phyloP scores from a whole-genome alignment of 2,888 invertebrate genomes.

The Drosophila diplacantha region DNA sequence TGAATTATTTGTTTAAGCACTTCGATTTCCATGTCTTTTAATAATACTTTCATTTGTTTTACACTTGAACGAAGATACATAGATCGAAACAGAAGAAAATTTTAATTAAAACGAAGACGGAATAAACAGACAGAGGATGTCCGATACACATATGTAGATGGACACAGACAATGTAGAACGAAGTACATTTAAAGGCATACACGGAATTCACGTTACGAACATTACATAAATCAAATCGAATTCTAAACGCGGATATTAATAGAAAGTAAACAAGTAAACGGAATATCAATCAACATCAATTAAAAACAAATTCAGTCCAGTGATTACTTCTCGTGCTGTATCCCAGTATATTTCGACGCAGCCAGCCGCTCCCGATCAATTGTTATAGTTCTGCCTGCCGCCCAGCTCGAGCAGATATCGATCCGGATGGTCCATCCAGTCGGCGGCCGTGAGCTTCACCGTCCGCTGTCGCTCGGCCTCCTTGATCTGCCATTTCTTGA shows the following conservation, averaged over 20 bases:
- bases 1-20: constrained; percentile 43
- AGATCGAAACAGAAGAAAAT: constrained; percentile 26
- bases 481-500: constrained; percentile 93
- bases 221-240: constrained; percentile 44
- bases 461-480: constrained; percentile 91
- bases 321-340: constrained; percentile 46
- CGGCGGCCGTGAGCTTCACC: constrained; percentile 91
- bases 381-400: constrained; percentile 89
- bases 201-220: constrained; percentile 41
- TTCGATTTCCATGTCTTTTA: constrained; percentile 46
- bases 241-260: constrained; percentile 40
- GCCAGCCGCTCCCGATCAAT: constrained; percentile 71
- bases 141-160: constrained; percentile 6
- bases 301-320: constrained; percentile 65
- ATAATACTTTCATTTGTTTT: constrained; percentile 60
- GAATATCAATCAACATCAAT: constrained; percentile 49
- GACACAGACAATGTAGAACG: constrained; percentile 42
- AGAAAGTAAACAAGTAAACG: constrained; percentile 50
- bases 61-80: constrained; percentile 47
- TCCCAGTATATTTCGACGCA: constrained; percentile 42
- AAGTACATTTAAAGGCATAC: constrained; percentile 51
- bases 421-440: constrained; percentile 98
- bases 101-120: constrained; percentile 44
- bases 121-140: constrained; percentile 36
- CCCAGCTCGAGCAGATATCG: constrained; percentile 92